Percentiles rank a stretch among this genome's conserved stretches.
Evolutionary conservation across 2,888 invertebrate genomes (phyloP).

Genomic region (Drosophila kokeensis): DNA sequence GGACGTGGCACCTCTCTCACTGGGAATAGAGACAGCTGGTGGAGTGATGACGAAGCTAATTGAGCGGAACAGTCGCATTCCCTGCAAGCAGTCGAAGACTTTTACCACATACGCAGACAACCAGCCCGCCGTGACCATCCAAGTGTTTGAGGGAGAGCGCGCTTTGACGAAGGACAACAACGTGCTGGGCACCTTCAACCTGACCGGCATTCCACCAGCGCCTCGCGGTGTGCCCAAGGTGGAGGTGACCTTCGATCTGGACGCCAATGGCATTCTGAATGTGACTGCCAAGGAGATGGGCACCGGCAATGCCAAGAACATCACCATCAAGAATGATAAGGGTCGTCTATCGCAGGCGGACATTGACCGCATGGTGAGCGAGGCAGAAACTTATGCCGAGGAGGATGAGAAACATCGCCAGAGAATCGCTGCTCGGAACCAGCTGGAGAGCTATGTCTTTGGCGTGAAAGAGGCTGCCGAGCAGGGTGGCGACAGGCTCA

Average conservation of each 20-base stretch:
- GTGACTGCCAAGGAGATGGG: constrained; percentile 91
- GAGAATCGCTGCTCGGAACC: constrained; percentile 89
- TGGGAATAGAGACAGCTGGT: constrained; percentile 92
- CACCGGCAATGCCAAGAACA: constrained; percentile 89
- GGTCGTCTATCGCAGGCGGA: constrained; percentile 92
- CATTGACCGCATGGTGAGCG: constrained; percentile 91
- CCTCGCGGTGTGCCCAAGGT: constrained; percentile 94
- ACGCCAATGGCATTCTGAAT: constrained; percentile 97
- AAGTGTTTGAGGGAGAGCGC: constrained; percentile 91
- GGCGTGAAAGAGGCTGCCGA: constrained; percentile 89
- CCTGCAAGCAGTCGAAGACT: constrained; percentile 90
- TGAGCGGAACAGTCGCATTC: constrained; percentile 90
- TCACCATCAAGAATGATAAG: constrained; percentile 93
- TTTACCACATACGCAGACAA: constrained; percentile 94
- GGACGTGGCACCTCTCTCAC: constrained; percentile 89
- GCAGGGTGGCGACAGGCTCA: constrained; percentile 87
- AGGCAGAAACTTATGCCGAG: constrained; percentile 90
- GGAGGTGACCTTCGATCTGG: constrained; percentile 92
- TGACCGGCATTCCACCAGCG: constrained; percentile 98
- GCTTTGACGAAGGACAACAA: constrained; percentile 98
- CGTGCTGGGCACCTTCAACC: constrained; percentile 96
- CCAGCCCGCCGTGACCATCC: constrained; percentile 90
- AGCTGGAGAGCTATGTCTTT: constrained; percentile 89
- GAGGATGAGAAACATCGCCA: constrained; percentile 90
- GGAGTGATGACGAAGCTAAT: constrained; percentile 93